Conservation (phyloP, 2,888 invertebrate genomes). For the Pheosia tremula region DNA sequence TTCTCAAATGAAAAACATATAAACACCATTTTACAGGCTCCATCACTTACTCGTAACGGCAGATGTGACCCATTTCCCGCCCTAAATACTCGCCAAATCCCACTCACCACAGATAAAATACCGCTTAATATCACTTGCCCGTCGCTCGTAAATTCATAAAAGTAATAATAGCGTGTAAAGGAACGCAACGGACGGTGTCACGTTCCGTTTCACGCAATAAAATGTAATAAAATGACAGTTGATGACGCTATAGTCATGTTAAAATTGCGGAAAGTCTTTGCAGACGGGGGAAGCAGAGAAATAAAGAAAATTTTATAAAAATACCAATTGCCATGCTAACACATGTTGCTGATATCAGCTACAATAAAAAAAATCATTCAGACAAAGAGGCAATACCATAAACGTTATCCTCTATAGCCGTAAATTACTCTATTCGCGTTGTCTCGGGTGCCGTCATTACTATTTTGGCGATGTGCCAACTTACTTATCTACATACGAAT, state of each 20-base stretch:
- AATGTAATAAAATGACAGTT: slow-evolving; percentile 1
- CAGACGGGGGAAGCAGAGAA: too few species aligned
- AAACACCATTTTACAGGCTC: neutral
- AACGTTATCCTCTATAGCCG: too few species aligned
- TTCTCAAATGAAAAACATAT: neutral
- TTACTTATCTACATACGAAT: too few species aligned
- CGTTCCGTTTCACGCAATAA: slow-evolving; percentile 13
- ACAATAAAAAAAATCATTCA: too few species aligned
- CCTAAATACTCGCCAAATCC: slow-evolving; percentile 8
- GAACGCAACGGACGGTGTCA: slow-evolving; percentile 9
- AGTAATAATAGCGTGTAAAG: slow-evolving; percentile 18
- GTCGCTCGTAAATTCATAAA: slow-evolving; percentile 24
- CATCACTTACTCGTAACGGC: neutral
- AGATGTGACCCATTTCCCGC: slow-evolving; percentile 3
- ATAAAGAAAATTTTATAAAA: too few species aligned
- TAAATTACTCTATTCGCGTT: too few species aligned
- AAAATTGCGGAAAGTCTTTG: neutral
- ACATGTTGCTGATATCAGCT: too few species aligned
- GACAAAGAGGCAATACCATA: too few species aligned
- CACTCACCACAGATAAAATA: slow-evolving; percentile 19
- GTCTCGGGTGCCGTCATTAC: too few species aligned
- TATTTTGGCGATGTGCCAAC: too few species aligned
- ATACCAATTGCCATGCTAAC: too few species aligned
- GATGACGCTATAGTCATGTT: neutral
- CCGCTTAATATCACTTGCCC: slow-evolving; percentile 26